Conservation (phyloP, 1,140 invertebrate species). For the Drosophila jambulina region DNA sequence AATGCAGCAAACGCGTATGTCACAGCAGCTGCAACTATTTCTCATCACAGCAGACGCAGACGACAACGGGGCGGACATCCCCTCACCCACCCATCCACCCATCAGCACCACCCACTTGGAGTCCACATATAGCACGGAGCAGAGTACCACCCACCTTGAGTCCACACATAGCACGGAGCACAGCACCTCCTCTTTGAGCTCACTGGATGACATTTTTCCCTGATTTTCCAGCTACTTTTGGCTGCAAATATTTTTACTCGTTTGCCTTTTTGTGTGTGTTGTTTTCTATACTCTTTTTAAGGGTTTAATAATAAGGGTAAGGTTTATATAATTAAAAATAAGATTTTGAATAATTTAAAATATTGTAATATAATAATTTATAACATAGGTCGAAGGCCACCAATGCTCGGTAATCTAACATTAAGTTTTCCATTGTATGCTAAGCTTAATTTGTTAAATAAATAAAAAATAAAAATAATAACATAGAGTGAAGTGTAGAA, state of each 20-base stretch:
- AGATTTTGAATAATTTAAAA: neutral
- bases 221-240: slow-evolving; percentile 63
- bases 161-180: slow-evolving; percentile 3
- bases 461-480: no score
- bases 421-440: no score
- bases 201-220: slow-evolving; percentile 42
- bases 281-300: slow-evolving; percentile 1
- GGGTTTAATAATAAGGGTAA: neutral
- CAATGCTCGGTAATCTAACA: no score
- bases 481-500: no score
- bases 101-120: neutral
- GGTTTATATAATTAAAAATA: no score
- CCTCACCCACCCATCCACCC: slow-evolving; percentile 12
- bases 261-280: slow-evolving; percentile 8
- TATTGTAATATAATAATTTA: no score
- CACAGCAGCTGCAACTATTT: slow-evolving; percentile 76
- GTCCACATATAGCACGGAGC: neutral
- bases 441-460: no score
- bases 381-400: no score
- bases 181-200: slow-evolving; percentile 19
- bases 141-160: slow-evolving; percentile 5
- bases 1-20: slow-evolving; percentile 75
- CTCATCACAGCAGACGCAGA: slow-evolving; percentile 63
- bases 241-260: slow-evolving; percentile 65
- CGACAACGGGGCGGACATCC: slow-evolving; percentile 54